phyloP scores from a whole-genome alignment of 1,140 invertebrate genomes.

The Drosophila sturtevanti region DNA sequence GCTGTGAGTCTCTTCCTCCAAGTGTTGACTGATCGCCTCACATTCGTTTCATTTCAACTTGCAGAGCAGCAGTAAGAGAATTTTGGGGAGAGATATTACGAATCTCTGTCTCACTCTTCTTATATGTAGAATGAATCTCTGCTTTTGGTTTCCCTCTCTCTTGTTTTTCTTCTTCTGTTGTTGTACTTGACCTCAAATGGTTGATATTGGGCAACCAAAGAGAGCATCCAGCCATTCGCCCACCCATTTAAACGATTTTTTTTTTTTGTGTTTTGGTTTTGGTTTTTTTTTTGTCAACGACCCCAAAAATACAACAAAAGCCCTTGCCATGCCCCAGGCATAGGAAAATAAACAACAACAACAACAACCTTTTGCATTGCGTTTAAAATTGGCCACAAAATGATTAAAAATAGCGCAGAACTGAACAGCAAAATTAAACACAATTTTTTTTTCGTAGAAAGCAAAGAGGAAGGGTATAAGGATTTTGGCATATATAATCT shows the following conservation, averaged over 20 bases:
- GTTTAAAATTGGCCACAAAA: slow-evolving; percentile 48
- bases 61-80: slow-evolving; percentile 1
- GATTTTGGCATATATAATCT: not conserved
- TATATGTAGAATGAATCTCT: slow-evolving; percentile 15
- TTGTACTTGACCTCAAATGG: slow-evolving; percentile 61
- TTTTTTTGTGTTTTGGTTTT: no score
- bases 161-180: slow-evolving; percentile 18
- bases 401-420: slow-evolving; percentile 38
- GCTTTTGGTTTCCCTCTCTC: slow-evolving; percentile 22
- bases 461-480: not conserved
- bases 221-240: not conserved
- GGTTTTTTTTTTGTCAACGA: slow-evolving; percentile 45
- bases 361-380: slow-evolving; percentile 25
- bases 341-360: slow-evolving; percentile 7
- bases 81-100: slow-evolving; percentile 2
- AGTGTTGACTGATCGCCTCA: slow-evolving; percentile 57
- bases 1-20: slow-evolving; percentile 16
- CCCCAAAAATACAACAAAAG: slow-evolving; percentile 29
- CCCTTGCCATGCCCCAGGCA: not conserved
- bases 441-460: not conserved
- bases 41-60: slow-evolving; percentile 43
- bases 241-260: no score
- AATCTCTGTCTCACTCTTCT: slow-evolving; percentile 4
- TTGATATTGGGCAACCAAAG: not conserved
- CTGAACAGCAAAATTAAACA: slow-evolving; percentile 14